Base-by-base conservation (phyloP, 2,113 vertebrate species). In the Turdus rufiventris region DNA sequence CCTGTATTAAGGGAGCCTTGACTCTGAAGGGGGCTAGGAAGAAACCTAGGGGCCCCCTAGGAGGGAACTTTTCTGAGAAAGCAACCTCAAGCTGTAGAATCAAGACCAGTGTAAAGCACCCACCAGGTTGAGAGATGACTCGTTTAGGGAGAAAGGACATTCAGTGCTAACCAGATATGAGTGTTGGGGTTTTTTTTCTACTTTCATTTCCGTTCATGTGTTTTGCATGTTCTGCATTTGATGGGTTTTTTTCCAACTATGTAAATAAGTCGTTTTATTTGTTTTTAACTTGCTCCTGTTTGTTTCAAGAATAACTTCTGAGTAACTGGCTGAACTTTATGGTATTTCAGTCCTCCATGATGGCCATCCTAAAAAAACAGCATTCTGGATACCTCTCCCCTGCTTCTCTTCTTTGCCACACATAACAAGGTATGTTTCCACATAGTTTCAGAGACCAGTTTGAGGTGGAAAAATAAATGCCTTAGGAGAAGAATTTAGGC, bases 151-250 rank as follows among this genome's bases (percentile, higher is more conserved):
- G 82, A 91, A 90, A 93, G 71, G 62, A 62, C 33, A 58, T 38
- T 61, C 36, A 12, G 53, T 15, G 36, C 45, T 90, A 88, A 96
- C 83, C 91, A 86, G 91, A 88, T 36, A 88, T 63, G 82, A 95
- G 6, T 71, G 47, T 47, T 83, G 38, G 54, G 29, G 1, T 0
- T 26, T 47, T 60, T 75, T 51, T 38, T 54, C 28, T 36, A 62
- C 72, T 95, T 93, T 94, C 83, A 71, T 91, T 92, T 94, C 63
- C 5, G 0, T 84, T 95, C 25, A 21, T 23, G 43, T 57, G 18
- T 82, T 89, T 91, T 61, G 33, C 58, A 16, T 31, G 29, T 31
- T 85, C 71, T 80, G n/a, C 60, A 71, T 70, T 80, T 94, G 38
- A 25, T 20, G 28, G 7, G 7, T 50, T 77, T 60, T 61, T 73